These are phyloP conservation scores for Coptodon bakossiorum DNA, from an alignment of 2,113 vertebrate genomes.

Conservation along the genomic window DNA sequence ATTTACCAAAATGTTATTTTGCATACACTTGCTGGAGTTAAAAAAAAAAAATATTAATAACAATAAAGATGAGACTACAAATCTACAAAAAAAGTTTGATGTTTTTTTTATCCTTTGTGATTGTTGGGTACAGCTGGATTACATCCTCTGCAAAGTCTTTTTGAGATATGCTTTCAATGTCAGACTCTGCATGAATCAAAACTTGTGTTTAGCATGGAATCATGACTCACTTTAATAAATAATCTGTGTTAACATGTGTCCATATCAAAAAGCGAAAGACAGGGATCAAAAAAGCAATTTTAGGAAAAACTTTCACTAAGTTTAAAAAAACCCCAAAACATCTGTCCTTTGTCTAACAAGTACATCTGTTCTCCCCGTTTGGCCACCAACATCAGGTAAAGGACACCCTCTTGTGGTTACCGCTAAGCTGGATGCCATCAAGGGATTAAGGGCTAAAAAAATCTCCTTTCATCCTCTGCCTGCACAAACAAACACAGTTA, in stretches of 20 bases:
- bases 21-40: neutral
- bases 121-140: neutral
- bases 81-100: neutral
- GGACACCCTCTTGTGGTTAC: slow-evolving; percentile 55
- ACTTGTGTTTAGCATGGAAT: neutral
- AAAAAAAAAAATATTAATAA: neutral
- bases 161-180: neutral
- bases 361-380: neutral
- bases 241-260: neutral
- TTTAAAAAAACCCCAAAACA: fast-evolving
- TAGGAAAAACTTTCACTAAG: neutral
- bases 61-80: neutral
- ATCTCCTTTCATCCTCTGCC: neutral
- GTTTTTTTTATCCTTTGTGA: neutral
- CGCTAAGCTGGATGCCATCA: neutral
- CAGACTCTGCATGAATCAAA: neutral
- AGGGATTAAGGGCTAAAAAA: neutral
- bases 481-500: neutral
- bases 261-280: neutral
- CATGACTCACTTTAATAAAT: neutral
- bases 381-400: slow-evolving; percentile 10
- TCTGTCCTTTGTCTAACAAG: neutral
- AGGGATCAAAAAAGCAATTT: neutral
- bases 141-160: neutral
- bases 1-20: slow-evolving; percentile 10